These are phyloP conservation scores for Oscheius sp. DNA, from an alignment of 2,888 invertebrate species.

Conservation along the genomic window DNA sequence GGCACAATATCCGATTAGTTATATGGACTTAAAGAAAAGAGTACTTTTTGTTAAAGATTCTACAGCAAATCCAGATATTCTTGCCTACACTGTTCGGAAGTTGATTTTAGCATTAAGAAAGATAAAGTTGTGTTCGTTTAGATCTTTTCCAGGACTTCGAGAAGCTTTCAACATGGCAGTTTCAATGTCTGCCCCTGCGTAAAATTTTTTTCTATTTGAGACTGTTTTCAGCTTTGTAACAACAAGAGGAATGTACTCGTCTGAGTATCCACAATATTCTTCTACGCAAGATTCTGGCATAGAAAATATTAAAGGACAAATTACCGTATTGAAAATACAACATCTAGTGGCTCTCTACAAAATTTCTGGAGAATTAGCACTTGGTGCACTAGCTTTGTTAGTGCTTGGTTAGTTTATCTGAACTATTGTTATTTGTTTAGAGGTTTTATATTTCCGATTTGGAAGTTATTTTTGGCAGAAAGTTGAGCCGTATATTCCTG, in stretches of 20 bases:
- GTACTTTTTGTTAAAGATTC: slow-evolving; percentile 42
- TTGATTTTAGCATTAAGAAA: not conserved
- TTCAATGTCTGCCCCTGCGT: slow-evolving; percentile 31
- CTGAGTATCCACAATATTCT: slow-evolving; percentile 21
- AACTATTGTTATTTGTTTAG: no score
- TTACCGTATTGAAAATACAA: slow-evolving; percentile 31
- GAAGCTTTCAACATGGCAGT: slow-evolving; percentile 46
- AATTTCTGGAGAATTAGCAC: slow-evolving; percentile 7
- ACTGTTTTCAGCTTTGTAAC: slow-evolving; percentile 25
- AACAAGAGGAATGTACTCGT: slow-evolving; percentile 30
- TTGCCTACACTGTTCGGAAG: slow-evolving; percentile 46
- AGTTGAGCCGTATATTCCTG: not conserved
- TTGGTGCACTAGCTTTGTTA: not conserved
- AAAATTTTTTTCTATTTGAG: not conserved
- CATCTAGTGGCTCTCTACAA: slow-evolving; percentile 40
- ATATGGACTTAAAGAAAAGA: slow-evolving; percentile 19
- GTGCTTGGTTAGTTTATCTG: not conserved
- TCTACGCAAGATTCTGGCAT: slow-evolving; percentile 27
- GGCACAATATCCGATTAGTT: slow-evolving; percentile 17
- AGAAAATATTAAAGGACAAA: slow-evolving; percentile 21
- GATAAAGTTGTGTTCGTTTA: slow-evolving; percentile 18
- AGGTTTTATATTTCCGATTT: slow-evolving; percentile 16
- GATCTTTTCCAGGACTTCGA: slow-evolving; percentile 40
- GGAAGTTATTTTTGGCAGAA: not conserved
- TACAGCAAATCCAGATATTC: slow-evolving; percentile 39